Percentiles rank a stretch among this genome's conserved stretches.
phyloP scores from a whole-genome alignment of 2,888 invertebrate genomes.

The Lycocerus yunnanus region DNA sequence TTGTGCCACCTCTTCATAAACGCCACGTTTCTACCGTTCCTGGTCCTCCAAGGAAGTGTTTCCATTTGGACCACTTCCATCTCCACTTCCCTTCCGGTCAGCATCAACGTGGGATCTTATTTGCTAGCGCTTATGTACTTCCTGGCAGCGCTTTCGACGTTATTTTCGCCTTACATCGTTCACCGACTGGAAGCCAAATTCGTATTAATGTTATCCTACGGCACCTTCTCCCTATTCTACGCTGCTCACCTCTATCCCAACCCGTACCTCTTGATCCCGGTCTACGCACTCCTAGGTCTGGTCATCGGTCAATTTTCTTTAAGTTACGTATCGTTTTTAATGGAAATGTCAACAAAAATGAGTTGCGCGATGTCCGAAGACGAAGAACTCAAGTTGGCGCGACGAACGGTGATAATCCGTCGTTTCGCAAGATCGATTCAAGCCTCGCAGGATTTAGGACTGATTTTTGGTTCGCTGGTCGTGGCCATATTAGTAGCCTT shows the following conservation, averaged over 20 bases:
- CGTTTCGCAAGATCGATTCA: slow-evolving; percentile 61
- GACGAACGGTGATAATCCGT: slow-evolving; percentile 54
- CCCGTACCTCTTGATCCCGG: slow-evolving; percentile 60
- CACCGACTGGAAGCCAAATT: slow-evolving; percentile 60
- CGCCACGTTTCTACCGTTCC: slow-evolving; percentile 66
- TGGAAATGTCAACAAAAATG: slow-evolving; percentile 55
- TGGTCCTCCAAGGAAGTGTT: slow-evolving; percentile 61
- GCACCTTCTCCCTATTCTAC: slow-evolving; percentile 63
- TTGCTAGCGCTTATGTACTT: slow-evolving; percentile 66
- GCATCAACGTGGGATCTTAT: slow-evolving; percentile 60
- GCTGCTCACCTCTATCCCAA: slow-evolving; percentile 64
- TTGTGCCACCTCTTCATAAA: slow-evolving; percentile 66
- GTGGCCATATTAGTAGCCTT: slow-evolving; percentile 54
- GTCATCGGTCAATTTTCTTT: slow-evolving; percentile 55
- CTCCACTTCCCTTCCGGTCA: slow-evolving; percentile 26
- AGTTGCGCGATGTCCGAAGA: slow-evolving; percentile 55
- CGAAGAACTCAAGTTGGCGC: slow-evolving; percentile 47
- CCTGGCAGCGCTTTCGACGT: slow-evolving; percentile 63
- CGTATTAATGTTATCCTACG: slow-evolving; percentile 57
- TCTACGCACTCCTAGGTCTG: slow-evolving; percentile 62
- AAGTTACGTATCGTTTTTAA: slow-evolving; percentile 51
- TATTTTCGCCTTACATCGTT: slow-evolving; percentile 59
- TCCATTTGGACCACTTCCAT: slow-evolving; percentile 56
- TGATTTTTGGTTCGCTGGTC: slow-evolving; percentile 61
- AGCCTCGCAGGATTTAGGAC: slow-evolving; percentile 62